phyloP scores from a whole-genome alignment of 53 echinoderm and acorn worm species.

The Temnopleurus reevesii region DNA sequence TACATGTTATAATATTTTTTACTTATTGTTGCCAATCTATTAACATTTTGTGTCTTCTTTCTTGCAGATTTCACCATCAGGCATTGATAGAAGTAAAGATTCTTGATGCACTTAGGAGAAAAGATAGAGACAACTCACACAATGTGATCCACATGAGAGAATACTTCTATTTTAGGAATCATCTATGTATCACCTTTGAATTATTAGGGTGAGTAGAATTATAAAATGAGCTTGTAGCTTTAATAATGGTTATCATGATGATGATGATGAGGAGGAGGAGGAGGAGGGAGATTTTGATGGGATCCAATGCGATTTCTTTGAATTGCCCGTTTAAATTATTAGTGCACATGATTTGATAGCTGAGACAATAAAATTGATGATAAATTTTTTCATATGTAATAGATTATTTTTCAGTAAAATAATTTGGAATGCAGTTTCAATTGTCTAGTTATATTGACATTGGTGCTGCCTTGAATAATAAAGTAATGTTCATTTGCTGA shows the following conservation, averaged over 20 bases:
- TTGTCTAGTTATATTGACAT: no score
- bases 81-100: slow-evolving; percentile 98
- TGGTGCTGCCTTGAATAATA: no score
- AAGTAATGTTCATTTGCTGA: no score
- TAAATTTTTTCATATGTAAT: no score
- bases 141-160: slow-evolving; percentile 97
- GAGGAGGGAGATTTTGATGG: background rate
- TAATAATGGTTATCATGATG: background rate
- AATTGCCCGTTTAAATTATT: no score
- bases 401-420: no score
- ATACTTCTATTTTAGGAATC: slow-evolving; percentile 98
- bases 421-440: no score
- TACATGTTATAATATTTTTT: no score
- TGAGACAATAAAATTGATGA: no score
- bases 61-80: slow-evolving; percentile 92
- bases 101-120: slow-evolving; percentile 87
- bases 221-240: background rate
- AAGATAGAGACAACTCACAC: slow-evolving; percentile 97
- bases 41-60: background rate
- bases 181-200: slow-evolving; percentile 98
- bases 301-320: no score
- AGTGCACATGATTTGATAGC: no score
- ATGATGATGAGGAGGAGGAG: background rate
- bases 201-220: slow-evolving; percentile 86
- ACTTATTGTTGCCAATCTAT: background rate